phyloP scores from a whole-genome alignment of 1,140 invertebrate species.

The Vanessa atalanta region DNA sequence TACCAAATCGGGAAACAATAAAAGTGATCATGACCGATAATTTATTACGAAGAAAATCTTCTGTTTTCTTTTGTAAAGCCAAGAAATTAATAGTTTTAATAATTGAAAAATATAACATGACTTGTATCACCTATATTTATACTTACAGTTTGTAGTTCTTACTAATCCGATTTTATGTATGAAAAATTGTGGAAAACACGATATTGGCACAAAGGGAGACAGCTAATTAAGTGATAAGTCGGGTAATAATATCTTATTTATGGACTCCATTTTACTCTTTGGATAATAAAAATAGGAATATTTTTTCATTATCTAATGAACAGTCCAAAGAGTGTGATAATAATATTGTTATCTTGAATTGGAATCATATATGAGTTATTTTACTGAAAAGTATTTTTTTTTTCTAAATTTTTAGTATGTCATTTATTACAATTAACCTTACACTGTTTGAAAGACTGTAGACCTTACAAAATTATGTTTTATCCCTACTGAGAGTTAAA shows the following conservation, averaged over 20 bases:
- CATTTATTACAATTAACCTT: too few species aligned
- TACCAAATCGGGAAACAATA: constrained; percentile 9
- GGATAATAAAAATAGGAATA: too few species aligned
- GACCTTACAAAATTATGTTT: too few species aligned
- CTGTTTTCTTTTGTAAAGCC: background rate
- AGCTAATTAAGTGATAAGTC: constrained; percentile 2
- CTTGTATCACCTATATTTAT: background rate
- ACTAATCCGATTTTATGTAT: background rate
- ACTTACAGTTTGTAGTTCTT: background rate
- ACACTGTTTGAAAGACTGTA: too few species aligned
- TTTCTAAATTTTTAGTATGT: too few species aligned
- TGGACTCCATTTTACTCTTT: background rate
- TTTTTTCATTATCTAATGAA: too few species aligned
- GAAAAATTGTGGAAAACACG: background rate
- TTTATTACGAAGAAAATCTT: constrained; percentile 5
- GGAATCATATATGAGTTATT: background rate
- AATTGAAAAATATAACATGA: background rate
- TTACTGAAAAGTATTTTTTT: too few species aligned
- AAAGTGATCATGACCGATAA: constrained; percentile 4
- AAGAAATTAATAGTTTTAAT: constrained; percentile 1
- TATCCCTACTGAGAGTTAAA: too few species aligned
- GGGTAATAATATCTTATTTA: background rate
- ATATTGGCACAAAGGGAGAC: background rate
- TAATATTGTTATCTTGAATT: background rate
- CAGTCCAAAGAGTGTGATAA: too few species aligned